A percentile compares a stretch with the other conserved stretches of the same genome.
Conservation (phyloP, 2,797 vertebrate genomes). For the Falco biarmicus region DNA sequence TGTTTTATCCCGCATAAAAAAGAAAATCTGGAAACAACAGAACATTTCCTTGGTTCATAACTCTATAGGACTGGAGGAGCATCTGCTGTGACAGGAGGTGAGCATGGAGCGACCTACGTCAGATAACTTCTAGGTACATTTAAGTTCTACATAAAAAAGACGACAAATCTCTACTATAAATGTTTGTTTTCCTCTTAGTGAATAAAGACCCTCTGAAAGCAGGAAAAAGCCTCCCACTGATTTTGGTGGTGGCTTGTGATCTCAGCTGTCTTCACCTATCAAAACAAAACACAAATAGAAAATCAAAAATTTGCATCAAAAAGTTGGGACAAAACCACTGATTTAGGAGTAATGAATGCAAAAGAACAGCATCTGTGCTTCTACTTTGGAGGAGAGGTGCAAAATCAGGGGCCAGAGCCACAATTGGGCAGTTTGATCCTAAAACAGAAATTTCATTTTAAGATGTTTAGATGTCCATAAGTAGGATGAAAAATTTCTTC, state of each 20-base stretch:
- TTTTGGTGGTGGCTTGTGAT: neutral
- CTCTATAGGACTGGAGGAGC: neutral
- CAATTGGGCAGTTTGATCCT: neutral
- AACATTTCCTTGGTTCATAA: neutral
- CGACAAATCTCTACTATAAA: slow-evolving; percentile 16
- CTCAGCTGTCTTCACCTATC: slow-evolving; percentile 15
- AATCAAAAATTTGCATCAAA: neutral
- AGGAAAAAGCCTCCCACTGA: slow-evolving; percentile 38
- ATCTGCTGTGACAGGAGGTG: slow-evolving; percentile 54
- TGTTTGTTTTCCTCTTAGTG: slow-evolving; percentile 13
- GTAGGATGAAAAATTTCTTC: neutral
- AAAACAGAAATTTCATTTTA: neutral
- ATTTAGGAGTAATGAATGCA: neutral
- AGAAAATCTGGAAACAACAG: slow-evolving; percentile 14
- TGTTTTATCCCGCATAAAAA: neutral
- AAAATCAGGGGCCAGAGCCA: neutral
- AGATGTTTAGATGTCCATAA: fast-evolving
- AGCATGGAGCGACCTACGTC: neutral
- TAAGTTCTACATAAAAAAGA: slow-evolving; percentile 4
- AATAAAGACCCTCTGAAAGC: slow-evolving; percentile 34
- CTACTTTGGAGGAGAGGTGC: neutral
- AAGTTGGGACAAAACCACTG: neutral
- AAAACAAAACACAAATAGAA: slow-evolving; percentile 21
- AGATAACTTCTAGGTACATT: neutral
- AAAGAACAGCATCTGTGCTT: neutral